These are phyloP conservation scores for Hydra vulgaris DNA, from an alignment of 30 jellyfish, hydroid and myxozoan species.

Conservation along the genomic window DNA sequence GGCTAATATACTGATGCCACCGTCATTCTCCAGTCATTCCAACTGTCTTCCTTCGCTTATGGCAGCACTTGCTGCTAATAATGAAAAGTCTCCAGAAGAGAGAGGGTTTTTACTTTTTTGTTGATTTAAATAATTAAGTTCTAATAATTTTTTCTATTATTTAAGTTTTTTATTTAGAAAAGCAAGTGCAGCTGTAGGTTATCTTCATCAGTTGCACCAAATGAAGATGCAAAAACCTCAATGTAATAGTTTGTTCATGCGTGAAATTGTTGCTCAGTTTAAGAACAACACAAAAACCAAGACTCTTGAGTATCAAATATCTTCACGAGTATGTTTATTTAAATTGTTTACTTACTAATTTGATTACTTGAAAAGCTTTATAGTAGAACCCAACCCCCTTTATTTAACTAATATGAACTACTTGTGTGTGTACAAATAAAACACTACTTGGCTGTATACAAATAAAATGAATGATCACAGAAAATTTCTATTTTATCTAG, in stretches of 20 bases:
- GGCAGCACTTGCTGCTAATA: conserved; percentile 79
- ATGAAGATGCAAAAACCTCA: conserved; percentile 69
- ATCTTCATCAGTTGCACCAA: conserved; percentile 81
- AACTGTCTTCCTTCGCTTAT: conserved; percentile 86
- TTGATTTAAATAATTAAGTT: not conserved
- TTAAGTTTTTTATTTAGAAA: conserved; percentile 26
- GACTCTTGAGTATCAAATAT: not conserved
- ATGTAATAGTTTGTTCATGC: conserved; percentile 74
- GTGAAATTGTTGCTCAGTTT: conserved; percentile 53
- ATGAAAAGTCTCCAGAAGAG: conserved; percentile 73
- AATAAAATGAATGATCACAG: too few species aligned
- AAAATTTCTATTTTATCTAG: too few species aligned
- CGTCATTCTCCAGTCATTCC: conserved; percentile 76
- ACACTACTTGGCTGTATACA: too few species aligned
- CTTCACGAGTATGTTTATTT: not conserved
- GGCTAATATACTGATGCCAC: conserved; percentile 91
- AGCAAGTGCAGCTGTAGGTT: conserved; percentile 95
- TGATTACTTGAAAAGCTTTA: too few species aligned
- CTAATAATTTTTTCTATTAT: not conserved
- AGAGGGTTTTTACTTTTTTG: conserved; percentile 37
- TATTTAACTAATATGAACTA: too few species aligned
- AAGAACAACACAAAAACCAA: not conserved
- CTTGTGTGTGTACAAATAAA: too few species aligned
- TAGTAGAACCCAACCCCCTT: too few species aligned
- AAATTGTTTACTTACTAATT: too few species aligned